These are phyloP conservation scores for Calidris pugnax DNA, from an alignment of 2,113 vertebrate genomes.

Conservation along the genomic window DNA sequence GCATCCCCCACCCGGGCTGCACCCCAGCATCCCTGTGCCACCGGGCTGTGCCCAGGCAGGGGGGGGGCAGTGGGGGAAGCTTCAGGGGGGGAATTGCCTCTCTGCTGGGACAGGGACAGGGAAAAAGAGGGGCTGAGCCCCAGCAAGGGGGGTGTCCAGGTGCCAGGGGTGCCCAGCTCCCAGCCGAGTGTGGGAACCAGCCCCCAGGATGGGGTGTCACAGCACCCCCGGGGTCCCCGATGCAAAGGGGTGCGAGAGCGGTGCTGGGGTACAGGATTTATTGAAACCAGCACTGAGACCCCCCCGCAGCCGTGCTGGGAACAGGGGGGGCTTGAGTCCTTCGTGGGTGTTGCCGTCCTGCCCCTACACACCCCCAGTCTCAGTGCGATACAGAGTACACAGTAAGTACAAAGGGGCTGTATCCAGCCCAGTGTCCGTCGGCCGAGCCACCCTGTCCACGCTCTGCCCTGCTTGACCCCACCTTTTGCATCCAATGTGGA, in stretches of 20 bases:
- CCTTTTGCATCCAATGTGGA: neutral
- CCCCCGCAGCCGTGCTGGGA: rapidly evolving
- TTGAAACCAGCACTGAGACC: neutral
- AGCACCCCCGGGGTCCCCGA: too few relatives aligned
- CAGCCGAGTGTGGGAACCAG: neutral
- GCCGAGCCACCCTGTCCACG: neutral
- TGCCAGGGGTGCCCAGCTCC: rapidly evolving
- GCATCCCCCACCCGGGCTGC: neutral
- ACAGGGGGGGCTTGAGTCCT: rapidly evolving
- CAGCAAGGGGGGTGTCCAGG: neutral
- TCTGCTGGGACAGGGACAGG: neutral
- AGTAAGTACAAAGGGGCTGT: neutral
- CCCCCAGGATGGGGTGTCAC: neutral
- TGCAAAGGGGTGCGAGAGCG: neutral
- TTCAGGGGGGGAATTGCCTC: neutral
- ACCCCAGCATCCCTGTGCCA: neutral
- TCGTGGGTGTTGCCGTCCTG: neutral
- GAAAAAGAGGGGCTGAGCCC: neutral
- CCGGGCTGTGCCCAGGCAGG: neutral
- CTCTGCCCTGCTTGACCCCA: neutral
- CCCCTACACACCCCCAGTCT: neutral
- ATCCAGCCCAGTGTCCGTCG: rapidly evolving
- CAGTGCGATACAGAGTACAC: neutral
- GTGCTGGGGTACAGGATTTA: constrained; percentile 7
- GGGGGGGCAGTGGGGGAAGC: neutral